Evolutionary conservation across 92 coral and sea anemone genomes (phyloP).

Genomic region (Ricordea florida): DNA sequence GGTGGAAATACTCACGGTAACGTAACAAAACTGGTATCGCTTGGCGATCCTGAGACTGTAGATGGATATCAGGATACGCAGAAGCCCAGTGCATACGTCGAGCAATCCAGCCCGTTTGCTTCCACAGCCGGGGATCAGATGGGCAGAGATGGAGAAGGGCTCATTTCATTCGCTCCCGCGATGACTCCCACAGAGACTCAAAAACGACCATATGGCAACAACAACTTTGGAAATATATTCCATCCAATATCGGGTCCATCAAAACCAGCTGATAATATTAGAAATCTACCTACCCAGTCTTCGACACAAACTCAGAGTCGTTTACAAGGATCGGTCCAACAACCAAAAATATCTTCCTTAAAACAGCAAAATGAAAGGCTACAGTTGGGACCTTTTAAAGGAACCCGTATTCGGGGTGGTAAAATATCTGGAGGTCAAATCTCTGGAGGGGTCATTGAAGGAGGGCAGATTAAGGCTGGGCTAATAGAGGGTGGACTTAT

Average conservation of each 20-base stretch:
- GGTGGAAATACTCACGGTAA: neutral
- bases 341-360: neutral
- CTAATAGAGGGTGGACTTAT: conserved; percentile 86
- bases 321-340: neutral
- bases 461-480: conserved; percentile 89
- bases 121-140: neutral
- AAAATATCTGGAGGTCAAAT: conserved; percentile 93
- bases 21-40: conserved; percentile 27
- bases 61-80: neutral
- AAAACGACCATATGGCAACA: neutral
- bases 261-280: neutral
- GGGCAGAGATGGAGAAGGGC: conserved; percentile 8
- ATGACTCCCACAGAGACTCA: neutral
- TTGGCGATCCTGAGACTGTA: conserved; percentile 24
- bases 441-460: conserved; percentile 88
- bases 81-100: neutral
- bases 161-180: neutral
- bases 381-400: conserved; percentile 11
- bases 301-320: neutral
- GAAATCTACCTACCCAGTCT: neutral
- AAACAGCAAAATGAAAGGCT: neutral
- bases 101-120: too few species aligned
- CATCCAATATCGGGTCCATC: too few species aligned
- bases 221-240: too few species aligned
- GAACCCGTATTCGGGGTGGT: conserved; percentile 84